Evolutionary conservation across 2,888 invertebrate genomes (phyloP), one percentile per base, ranked within the genome.

Genomic region (Nymphalis c-album): DNA sequence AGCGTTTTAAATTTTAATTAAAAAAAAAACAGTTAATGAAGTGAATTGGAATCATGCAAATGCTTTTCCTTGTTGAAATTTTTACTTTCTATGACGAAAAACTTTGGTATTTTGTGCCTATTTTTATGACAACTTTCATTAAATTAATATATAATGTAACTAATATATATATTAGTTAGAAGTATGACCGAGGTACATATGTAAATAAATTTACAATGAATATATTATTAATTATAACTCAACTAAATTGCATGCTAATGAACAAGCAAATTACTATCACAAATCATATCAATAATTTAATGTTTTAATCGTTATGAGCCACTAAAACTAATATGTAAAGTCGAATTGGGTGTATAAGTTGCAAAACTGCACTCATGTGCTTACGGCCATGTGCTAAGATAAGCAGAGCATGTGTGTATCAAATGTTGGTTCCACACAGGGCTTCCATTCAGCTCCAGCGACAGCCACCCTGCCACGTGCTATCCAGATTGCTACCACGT

Each of bases 371-470:
- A 70, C 64, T 61, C 64, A 53, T 65, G 65, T 64, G 71, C 71
- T 68, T 66, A 53, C 58, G 69, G 73, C 73, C 73, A 74, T 75
- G 74, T 74, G 75, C 68, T 69, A 62, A 70, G 74, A 75, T 75
- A 75, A 75, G 72, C 63, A 71, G 70, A 71, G 78, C 79, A 80
- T 78, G 73, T 75, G 75, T 73, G 75, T 85, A 85, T 90, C 88
- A 80, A 85, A 86, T 88, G 87, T 86, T 80, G 76, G 75, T 66
- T 64, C 69, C 76, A 77, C 78, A 90, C 88, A 89, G 88, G 84
- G 84, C 83, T 81, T 82, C 77, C 87, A 85, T 89, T 90, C 81
- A 88, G 81, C 77, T 74, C 51, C 76, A 73, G 72, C 79, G 74
- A 73, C 79, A 78, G 73, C 70, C 72, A 68, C 71, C 66, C 70